Evolutionary conservation across 2,888 invertebrate species (phyloP), one percentile per base, ranked within the genome.

Genomic region (Micoletzkya japonica): DNA sequence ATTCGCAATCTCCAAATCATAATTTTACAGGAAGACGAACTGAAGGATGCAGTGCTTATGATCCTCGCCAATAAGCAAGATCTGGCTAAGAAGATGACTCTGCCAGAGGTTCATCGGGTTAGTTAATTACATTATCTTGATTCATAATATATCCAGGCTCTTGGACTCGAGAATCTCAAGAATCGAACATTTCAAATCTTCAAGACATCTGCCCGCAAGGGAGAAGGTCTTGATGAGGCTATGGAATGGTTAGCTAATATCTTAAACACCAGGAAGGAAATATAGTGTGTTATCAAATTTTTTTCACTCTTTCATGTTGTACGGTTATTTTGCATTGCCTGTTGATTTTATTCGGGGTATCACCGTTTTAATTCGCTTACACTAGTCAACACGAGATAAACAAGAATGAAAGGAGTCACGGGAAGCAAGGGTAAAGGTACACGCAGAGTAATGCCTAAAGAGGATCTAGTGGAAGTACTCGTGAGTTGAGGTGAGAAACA

Each of bases 21-120:
- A 14, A 26, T 7, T 52, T 52, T 28, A 28, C 69, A 95, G 93
- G 97, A 97, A 87, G 96, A 97, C 86, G 96, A 97, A 87, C 88
- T 97, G 86, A 91, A 92, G 81, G 93, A 93, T 82, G 94, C 95
- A 72, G 92, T 95, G 84, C 89, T 97, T 75, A 93, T 96, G 66
- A 95, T 97, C 58, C 88, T 97, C 86, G 96, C 97, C 58, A 97
- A 97, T 87, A 97, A 97, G 89, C 97, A 97, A 88, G 97, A 97
- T 86, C 94, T 97, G 90, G 92, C 95, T 49, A 95, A 95, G 14
- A 94, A 95, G 85, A 91, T 97, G 90, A 92, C 92, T 34, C 93
- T 95, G 0, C 92, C 94, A 0, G 96, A 97, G 87, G 87, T 96
- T 24, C 95, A 96, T 86, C 93, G 34, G 58, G 68, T 68, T 20